Conservation (phyloP, 1,140 invertebrate species). For the Drosophila pseudoobscura region DNA sequence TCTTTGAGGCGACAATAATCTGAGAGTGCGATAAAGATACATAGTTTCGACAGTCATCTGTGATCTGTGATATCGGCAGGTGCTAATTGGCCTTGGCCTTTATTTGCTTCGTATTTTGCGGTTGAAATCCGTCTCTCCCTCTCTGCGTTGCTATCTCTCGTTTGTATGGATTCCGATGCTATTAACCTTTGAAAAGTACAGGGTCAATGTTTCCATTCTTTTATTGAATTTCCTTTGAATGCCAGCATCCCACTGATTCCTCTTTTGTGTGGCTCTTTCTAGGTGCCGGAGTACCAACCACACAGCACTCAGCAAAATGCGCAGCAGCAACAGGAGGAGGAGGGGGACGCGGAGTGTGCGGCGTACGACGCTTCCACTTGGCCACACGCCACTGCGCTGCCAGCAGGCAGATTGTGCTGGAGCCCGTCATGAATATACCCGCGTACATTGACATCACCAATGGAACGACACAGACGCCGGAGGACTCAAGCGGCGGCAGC, state of each 20-base stretch:
- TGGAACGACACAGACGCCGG: slow-evolving; percentile 33
- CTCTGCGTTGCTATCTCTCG: slow-evolving; percentile 15
- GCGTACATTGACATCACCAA: slow-evolving; percentile 72
- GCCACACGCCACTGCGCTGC: slow-evolving; percentile 42
- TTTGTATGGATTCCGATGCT: neutral
- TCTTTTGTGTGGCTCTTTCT: neutral
- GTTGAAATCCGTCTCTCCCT: slow-evolving; percentile 3
- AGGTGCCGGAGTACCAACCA: slow-evolving; percentile 52
- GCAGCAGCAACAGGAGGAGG: neutral
- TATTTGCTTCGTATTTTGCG: slow-evolving; percentile 1
- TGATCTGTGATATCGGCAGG: slow-evolving; percentile 15
- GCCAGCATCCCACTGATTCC: neutral
- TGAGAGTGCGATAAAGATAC: slow-evolving; percentile 1
- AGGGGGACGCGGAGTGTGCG: neutral
- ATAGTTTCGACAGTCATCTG: slow-evolving; percentile 15
- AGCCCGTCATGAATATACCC: slow-evolving; percentile 56
- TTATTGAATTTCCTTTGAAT: neutral
- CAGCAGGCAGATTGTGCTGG: slow-evolving; percentile 35
- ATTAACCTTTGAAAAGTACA: slow-evolving; percentile 18
- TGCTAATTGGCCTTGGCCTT: slow-evolving; percentile 64
- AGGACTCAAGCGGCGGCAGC: slow-evolving; percentile 26
- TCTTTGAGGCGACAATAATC: neutral
- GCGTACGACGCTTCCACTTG: slow-evolving; percentile 46
- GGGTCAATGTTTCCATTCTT: slow-evolving; percentile 14
- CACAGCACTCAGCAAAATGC: slow-evolving; percentile 53